Percentiles rank a stretch among this genome's conserved stretches.
phyloP scores from a whole-genome alignment of 2,113 vertebrate genomes.

The Australoheros scitulus region DNA sequence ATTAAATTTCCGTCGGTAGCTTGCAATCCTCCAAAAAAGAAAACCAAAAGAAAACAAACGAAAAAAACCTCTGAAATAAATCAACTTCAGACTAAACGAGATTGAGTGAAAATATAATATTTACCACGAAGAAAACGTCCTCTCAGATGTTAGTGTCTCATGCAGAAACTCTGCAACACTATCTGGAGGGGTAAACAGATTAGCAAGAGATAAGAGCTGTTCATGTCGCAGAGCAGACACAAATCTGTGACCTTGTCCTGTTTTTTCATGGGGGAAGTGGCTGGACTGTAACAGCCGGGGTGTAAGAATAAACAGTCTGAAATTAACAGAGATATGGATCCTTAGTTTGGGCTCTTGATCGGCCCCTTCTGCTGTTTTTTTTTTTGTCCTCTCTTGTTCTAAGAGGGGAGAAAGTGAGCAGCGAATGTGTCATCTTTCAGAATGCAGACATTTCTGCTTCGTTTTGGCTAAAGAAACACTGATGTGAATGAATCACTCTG shows the following conservation, averaged over 20 bases:
- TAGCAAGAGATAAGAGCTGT: constrained; percentile 23
- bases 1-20: constrained; percentile 11
- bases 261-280: constrained; percentile 28
- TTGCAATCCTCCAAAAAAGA: constrained; percentile 6
- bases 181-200: neutral
- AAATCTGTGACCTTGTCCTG: constrained; percentile 29
- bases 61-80: constrained; percentile 3
- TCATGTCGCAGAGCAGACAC: constrained; percentile 36
- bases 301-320: constrained; percentile 51
- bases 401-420: constrained; percentile 8
- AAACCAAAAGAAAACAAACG: too few relatives aligned
- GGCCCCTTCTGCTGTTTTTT: constrained; percentile 17
- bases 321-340: constrained; percentile 63
- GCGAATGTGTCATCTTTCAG: constrained; percentile 17
- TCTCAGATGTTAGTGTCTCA: constrained; percentile 29
- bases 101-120: constrained; percentile 19
- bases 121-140: neutral
- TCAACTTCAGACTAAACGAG: neutral
- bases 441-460: constrained; percentile 36
- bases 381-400: neutral
- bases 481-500: constrained; percentile 43
- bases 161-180: constrained; percentile 29
- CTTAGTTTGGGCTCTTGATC: constrained; percentile 18
- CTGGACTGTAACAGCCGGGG: constrained; percentile 8
- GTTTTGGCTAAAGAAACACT: constrained; percentile 34